Evolutionary conservation across 2,113 vertebrate genomes (phyloP), one percentile per base, ranked within the genome.

Genomic region (Macrotis lagotis): DNA sequence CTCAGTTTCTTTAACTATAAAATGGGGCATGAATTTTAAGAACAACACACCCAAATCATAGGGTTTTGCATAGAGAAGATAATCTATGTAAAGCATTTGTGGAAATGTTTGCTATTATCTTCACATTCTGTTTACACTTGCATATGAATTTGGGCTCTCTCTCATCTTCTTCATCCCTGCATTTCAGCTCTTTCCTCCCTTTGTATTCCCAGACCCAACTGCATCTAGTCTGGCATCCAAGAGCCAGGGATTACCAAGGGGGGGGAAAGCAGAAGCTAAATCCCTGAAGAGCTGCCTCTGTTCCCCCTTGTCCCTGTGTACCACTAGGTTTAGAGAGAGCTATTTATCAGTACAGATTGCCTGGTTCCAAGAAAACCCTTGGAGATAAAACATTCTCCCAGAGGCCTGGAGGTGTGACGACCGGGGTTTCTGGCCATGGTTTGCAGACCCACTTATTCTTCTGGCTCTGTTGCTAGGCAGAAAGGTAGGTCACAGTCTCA

Each of bases 401-500:
- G 66, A 44, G 47, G 8, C 66, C 0, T 8, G 88, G 92, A 49
- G 50, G 28, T 37, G 24, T 16, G 28, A 48, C 25, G 26, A 0
- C 55, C 26, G 31, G 50, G 48, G 12, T 53, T 53, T 0, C 0
- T 5, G 53, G 51, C 50, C 83, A 24, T 14, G 3, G 25, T n/a
- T 94, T 89, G 11, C 0, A 0, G 6, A 4, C 55, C 59, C 25
- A 91, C 59, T 0, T 50, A 95, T 66, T 16, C 0, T 24, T 24
- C 48, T 89, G 74, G 3, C 55, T 96, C 91, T 92, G 74, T 88
- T 1, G 0, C 92, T n/a, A 51, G 93, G 94, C 51, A 44, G 49
- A 92, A 88, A 0, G 0, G 47, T 0, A 0, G 83, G 88, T 91
- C 11, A 0, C 25, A 3, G 11, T 26, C 83, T 28, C 53, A 4